phyloP scores from a whole-genome alignment of 2,113 vertebrate species.

The Apteryx owenii region DNA sequence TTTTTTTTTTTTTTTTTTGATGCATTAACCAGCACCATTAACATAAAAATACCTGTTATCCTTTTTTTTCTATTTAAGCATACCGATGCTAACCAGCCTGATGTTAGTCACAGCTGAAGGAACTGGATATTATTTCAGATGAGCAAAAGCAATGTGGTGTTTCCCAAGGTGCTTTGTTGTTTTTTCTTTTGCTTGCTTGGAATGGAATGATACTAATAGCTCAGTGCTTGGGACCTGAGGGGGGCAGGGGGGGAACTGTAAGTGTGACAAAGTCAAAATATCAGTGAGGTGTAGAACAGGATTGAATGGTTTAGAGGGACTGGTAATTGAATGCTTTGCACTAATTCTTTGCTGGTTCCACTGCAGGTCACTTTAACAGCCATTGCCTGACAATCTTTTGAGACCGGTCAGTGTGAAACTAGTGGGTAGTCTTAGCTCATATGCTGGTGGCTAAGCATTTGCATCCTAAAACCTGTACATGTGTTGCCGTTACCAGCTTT shows the following conservation, averaged over 20 bases:
- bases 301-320: background rate
- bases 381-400: background rate
- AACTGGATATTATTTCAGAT: background rate
- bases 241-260: no score
- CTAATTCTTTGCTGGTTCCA: background rate
- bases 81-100: background rate
- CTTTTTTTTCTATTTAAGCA: background rate
- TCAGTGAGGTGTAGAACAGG: background rate
- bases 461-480: background rate
- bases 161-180: background rate
- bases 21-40: background rate
- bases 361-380: background rate
- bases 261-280: background rate
- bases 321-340: background rate
- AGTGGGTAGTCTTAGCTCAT: background rate
- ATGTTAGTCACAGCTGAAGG: background rate
- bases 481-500: background rate
- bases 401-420: background rate
- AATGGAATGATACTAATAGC: background rate
- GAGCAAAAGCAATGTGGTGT: background rate
- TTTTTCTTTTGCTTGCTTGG: background rate
- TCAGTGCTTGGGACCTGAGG: background rate
- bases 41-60: background rate
- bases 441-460: background rate
- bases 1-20: no score